Evolutionary conservation across 2,888 invertebrate species (phyloP), one percentile per base, ranked within the genome.

Genomic region (Papilio gigon): DNA sequence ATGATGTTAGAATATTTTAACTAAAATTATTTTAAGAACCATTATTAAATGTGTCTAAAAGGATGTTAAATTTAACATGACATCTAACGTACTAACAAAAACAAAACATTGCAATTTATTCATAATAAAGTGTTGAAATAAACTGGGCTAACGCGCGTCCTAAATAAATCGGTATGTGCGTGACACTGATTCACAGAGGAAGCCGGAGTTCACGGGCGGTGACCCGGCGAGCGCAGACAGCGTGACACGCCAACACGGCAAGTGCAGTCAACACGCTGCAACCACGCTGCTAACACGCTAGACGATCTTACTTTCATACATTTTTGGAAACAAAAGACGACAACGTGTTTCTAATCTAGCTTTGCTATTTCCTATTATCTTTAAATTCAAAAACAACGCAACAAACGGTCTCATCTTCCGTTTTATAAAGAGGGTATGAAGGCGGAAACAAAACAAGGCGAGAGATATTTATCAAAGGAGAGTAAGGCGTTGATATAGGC

Each of bases 121-220:
- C 6, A 25, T 25, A 53, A n/a, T 27, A 53, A 30, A 50, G 25
- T 56, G 30, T n/a, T n/a, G 53, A 53, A 59, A 59, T 20, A 20
- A 33, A 58, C 33, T 59, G 11, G 59, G 37, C 33, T 59, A 37
- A 37, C 37, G 5, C 80, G 85, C 82, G 88, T 82, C 83, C 86
- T 76, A 85, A 81, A 86, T 85, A 84, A 80, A 75, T 76, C 71
- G 73, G 74, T 75, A 74, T 72, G 33, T 44, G 35, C 22, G 22
- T 62, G 75, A 77, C 77, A 81, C 78, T 76, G 72, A 73, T 76
- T 76, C 75, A 78, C 72, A 77, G 77, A 80, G 87, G 90, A 87
- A 90, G 88, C 85, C 85, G 82, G 84, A 84, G 89, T 89, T 89
- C 90, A 90, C 86, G 90, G 89, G 84, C 89, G 80, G 81, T 90